Base-by-base conservation (phyloP, 1,140 invertebrate genomes). In the Lepidotrigona ventralis region DNA sequence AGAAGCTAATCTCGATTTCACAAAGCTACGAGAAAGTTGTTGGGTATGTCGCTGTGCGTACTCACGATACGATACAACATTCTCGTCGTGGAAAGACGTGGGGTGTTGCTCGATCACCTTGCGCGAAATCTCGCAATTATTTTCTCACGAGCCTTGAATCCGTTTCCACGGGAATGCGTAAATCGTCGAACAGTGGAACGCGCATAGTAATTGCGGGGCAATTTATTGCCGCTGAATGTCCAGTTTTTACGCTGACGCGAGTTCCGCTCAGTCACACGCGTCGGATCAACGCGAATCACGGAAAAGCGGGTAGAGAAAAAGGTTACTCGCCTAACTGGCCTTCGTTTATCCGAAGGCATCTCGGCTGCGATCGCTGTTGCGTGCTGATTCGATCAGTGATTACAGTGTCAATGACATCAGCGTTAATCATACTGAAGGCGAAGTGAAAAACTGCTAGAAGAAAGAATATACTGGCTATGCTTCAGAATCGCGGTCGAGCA, bases 31-130 rank as follows among this genome's bases (percentile, higher is more conserved):
- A 90, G 88, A 88, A 90, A 88, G 87, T 90, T 90, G 83, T 85
- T 86, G 64, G 72, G 68, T 56, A 26, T n/a, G 23, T 26, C 9
- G 19, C 29, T 39, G 63, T 5, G 33, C 21, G 15, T 70, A 23
- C 63, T 84, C n/a, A 84, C 84, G 33, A 12, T 46, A 46, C 21
- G 56, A 23, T 51, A 53, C 6, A 33, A 90, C 86, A 70, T 79
- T 29, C 60, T 63, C 3, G n/a, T 78, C 39, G 39, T 81, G 68
- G 70, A 77, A 76, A 79, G 74, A 85, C 79, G 72, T 51, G 76
- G 84, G 75, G 76, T 60, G 81, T 81, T 81, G 88, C 85, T 86
- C 86, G 86, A 91, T 91, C 89, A 86, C 88, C 86, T 91, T 88
- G 89, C 85, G 86, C 86, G 79, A 86, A 88, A 88, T 87, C 84